Conservation (phyloP, 2,113 vertebrate species). For the Sciurus niger region DNA sequence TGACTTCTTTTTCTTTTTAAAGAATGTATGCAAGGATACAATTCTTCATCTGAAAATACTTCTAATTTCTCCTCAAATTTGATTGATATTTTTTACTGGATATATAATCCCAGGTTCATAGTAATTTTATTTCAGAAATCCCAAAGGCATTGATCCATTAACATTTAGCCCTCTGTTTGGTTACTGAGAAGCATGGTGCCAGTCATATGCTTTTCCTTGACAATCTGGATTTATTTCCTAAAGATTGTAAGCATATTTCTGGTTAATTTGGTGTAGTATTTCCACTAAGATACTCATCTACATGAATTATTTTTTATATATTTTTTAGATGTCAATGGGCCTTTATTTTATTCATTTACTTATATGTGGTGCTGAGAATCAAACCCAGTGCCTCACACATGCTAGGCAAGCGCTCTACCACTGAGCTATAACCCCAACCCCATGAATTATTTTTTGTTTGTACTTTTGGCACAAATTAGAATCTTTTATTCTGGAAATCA, state of each 20-base stretch:
- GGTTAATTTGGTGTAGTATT: background rate
- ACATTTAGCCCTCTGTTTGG: background rate
- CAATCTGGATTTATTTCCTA: background rate
- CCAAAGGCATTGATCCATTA: background rate
- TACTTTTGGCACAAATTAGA: background rate
- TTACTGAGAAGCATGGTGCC: background rate
- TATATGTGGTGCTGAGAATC: too few species aligned
- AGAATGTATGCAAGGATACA: background rate
- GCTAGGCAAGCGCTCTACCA: too few species aligned
- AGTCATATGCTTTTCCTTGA: background rate
- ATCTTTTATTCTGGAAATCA: background rate
- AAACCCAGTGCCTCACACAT: too few species aligned
- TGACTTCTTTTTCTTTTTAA: background rate
- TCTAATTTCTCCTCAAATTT: conserved; percentile 15
- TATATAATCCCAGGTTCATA: background rate
- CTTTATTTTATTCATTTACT: too few species aligned
- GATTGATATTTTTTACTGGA: background rate
- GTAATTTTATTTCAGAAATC: background rate
- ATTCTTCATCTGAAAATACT: conserved; percentile 2
- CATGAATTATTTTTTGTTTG: background rate
- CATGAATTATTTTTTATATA: background rate
- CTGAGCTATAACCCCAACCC: too few species aligned
- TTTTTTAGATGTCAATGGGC: too few species aligned
- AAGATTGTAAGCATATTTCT: background rate
- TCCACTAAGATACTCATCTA: background rate